Base-by-base conservation (phyloP, 2,888 invertebrate genomes). In the Parochlus steinenii region DNA sequence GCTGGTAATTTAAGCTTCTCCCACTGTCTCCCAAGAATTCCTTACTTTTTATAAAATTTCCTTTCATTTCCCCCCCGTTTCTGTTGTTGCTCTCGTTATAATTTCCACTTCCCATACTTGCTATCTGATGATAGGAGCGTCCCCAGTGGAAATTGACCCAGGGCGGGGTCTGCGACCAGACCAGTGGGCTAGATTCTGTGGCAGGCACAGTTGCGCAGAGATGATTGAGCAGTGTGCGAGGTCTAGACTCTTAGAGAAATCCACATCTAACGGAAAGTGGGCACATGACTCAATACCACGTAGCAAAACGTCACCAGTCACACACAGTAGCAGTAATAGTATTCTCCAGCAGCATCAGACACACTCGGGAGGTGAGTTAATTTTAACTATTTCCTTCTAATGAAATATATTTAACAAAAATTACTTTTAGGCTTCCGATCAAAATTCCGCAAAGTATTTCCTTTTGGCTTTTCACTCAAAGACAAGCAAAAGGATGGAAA, bases 151-250 rank as follows among this genome's bases (percentile, higher is more conserved):
- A 42, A 60, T 73, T 31, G 79, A 79, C 52, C 63, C 67, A 43
- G 74, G 76, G 2, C 62, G 77, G 31, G 71, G 74, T 10, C 56
- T 77, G 28, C 64, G 74, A 39, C 75, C 80, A 0, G 72, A 74
- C 46, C 76, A 79, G 52, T 80, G 79, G 79, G 78, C 79, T 2
- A 58, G 71, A 43, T 75, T 70, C 51, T 78, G 77, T 49, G 76
- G 78, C 8, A 64, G 78, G 28, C 43, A 72, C 49, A 65, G 70
- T 23, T 74, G 74, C 47, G 73, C 76, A 3, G 75, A 77, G 48
- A 68, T 74, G 42, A 77, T 80, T 43, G 72, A 74, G 44, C 71
- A 72, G 47, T 69, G 71, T 48, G 65, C 69, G 5, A 58, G 69
- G 38, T 66, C 67, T 45, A 56, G 65, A 37, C 55, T 70, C 3